A percentile compares a stretch with the other conserved stretches of the same genome.
These are phyloP conservation scores for Sula dactylatra DNA, from an alignment of 2,113 vertebrate species.

Conservation along the genomic window DNA sequence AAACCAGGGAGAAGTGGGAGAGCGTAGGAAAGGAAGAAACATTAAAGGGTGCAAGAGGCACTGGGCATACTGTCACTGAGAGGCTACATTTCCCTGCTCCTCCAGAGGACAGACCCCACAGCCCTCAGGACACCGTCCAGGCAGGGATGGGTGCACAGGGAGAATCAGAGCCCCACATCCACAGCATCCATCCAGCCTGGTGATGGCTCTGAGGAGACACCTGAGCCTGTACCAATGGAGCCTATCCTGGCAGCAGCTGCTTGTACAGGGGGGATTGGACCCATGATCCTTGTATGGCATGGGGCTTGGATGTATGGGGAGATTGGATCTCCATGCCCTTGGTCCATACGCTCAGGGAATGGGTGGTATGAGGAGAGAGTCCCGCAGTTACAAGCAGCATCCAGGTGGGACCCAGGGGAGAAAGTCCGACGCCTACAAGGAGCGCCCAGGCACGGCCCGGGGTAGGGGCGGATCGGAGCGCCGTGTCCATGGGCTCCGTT, in stretches of 20 bases:
- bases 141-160: rapidly evolving
- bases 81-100: background rate
- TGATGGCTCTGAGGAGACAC: background rate
- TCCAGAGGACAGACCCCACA: background rate
- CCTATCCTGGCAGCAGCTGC: background rate
- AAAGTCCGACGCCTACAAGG: too few relatives aligned
- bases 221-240: rapidly evolving
- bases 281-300: background rate
- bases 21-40: background rate
- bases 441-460: background rate
- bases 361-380: background rate
- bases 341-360: background rate
- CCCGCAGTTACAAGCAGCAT: background rate
- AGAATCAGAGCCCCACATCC: background rate
- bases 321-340: background rate
- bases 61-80: background rate
- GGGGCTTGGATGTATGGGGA: background rate
- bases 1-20: background rate
- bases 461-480: background rate
- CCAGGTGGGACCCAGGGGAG: too few relatives aligned
- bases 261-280: background rate
- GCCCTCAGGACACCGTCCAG: too few relatives aligned
- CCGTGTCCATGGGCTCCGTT: background rate
- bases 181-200: background rate
- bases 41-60: background rate